Base-by-base conservation (phyloP, 2,113 vertebrate genomes). In the Hippocampus barbouri region DNA sequence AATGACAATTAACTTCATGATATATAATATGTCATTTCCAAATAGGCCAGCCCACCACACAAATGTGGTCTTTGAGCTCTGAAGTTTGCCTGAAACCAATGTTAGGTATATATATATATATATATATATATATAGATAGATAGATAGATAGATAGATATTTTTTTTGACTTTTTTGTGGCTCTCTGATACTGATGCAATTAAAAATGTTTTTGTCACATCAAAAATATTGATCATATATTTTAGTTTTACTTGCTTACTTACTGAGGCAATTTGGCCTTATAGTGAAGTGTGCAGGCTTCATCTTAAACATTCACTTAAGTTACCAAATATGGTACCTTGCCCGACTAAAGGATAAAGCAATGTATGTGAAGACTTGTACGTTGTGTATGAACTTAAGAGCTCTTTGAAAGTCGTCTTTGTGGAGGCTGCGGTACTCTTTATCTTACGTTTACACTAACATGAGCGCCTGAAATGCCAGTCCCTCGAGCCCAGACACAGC, bases 401-500 rank as follows among this genome's bases (percentile, higher is more conserved):
- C 40, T 64, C 12, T 23, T 20, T 6, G 34, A n/a, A 63, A 63
- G 61, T 63, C 20, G 6, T 40, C 40, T 16, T 38, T 62, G 27
- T 3, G 30, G 23, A 59, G 23, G 56, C 25, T 25, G 23, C 1
- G 5, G 2, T 62, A 10, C 30, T 40, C 40, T 14, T 64, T n/a
- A 64, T 23, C 27, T 67, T 21, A 34, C 41, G 18, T 30, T 63
- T 27, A 57, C 27, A 14, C 69, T 79, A 70, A 81, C 71, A 38
- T 66, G 72, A 79, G 68, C 66, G 63, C n/a, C 71, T 78, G 69
- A 21, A 45, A 66, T 65, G 66, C 64, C 72, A 57, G 38, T 75
- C 54, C 54, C 43, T 76, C 15, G 15, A 79, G 69, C 68, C 27
- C 72, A 70, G n/a, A 74, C 61, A 83, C 79, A 79, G 63, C 59